Evolutionary conservation across 2,888 invertebrate genomes (phyloP), one percentile per base, ranked within the genome.

Genomic region (Scaptomyza cyrtandrae): DNA sequence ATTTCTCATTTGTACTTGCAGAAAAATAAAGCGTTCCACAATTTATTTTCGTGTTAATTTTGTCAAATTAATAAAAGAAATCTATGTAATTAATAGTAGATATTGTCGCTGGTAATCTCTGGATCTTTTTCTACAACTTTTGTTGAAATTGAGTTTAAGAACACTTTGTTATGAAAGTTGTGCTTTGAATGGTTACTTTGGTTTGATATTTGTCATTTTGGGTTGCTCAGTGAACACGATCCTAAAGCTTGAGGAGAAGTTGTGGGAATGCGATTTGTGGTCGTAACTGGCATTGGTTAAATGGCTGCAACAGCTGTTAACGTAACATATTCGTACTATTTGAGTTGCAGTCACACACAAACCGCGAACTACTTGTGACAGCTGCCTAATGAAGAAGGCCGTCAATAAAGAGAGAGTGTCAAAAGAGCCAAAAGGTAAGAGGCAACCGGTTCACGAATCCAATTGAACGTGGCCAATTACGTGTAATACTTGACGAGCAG

Each of bases 201-300:
- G 31, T 45, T 52, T 59, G 55, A 63, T 48, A 59, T 43, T 64
- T 61, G 60, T 24, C 24, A 24, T 44, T 41, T 45, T 33, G 10
- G 46, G 19, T 50, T 48, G 55, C 41, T 27, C n/a, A 33, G 43
- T 37, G 54, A 49, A 24, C 24, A 24, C 24, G 13, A 53, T 57
- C 54, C 49, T 13, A 13, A 6, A 43, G 19, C 29, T 13, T 13
- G 39, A 16, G 16, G 31, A 27, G 31, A 43, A 35, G 52, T 46
- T 48, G 41, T 41, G 55, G 11, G 27, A 67, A 78, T 77, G 67
- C 67, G 63, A 70, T 74, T 78, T 78, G 69, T 52, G 63, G 62
- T 41, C 54, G 24, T 31, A 46, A 49, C 37, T 43, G 33, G 50
- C 43, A 35, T 39, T 31, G 48, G 53, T 43, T 56, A 59, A 70